Evolutionary conservation across 2,113 vertebrate genomes (phyloP), one percentile per base, ranked within the genome.

Genomic region (Caloenas nicobarica): DNA sequence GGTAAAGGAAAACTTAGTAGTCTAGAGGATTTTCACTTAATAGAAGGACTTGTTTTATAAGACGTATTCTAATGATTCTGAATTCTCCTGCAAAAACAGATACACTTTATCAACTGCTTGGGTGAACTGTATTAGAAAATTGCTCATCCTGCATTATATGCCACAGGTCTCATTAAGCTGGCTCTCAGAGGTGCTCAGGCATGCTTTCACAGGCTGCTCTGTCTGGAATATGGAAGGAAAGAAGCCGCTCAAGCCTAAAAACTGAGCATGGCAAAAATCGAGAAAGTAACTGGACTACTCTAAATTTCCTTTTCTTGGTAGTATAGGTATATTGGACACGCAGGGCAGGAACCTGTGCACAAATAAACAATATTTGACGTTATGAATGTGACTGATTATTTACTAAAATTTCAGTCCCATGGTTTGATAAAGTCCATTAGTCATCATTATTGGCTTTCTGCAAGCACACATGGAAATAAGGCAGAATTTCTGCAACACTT

Each of bases 291-390:
- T 64, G 33, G 15, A 34, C 5, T 64, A 23, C 8, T 56, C 8
- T 44, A 44, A 33, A n/a, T 26, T 57, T 71, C 5, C 1, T 62
- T 79, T 86, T n/a, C 28, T 51, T 56, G 29, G 6, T 6, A 36
- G 19, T 17, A 14, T 18, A 72, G 2, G 3, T 40, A 16, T n/a
- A 29, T 13, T 17, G 2, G 34, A 51, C 0, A 1, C 26, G 23
- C 56, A 56, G 16, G 16, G 9, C 21, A 86, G 15, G n/a, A 72
- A 44, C 26, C 4, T 1, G 0, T 31, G 19, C 4, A 46, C 2
- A 89, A 66, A 66, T 44, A 89, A 64, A 48, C 23, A 29, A 2
- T 65, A 48, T 84, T 89, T 60, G 26, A 31, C 15, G 29, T 57
- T 8, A 29, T 34, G 34, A 3, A 21, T 19, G 5, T 57, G 46